Evolutionary conservation across 2,797 vertebrate species (phyloP), one percentile per base, ranked within the genome.

Genomic region (Centropyge bicolor): DNA sequence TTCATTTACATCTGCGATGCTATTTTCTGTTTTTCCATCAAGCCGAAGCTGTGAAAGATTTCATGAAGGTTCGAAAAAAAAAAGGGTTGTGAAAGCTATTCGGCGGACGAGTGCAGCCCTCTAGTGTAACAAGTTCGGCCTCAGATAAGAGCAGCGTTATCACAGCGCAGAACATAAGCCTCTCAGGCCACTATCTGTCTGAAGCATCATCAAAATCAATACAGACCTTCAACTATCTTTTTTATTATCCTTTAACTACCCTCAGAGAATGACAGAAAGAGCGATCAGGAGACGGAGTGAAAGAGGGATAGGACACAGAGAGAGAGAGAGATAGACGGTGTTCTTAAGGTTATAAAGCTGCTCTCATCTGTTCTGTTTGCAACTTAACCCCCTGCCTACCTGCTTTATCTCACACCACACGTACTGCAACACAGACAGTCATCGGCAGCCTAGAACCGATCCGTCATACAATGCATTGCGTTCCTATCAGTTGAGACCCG

Each of bases 231-330:
- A 78, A 76, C 76, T 61, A 80, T 82, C 82, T 68, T 68, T 3
- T 84, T 85, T 87, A 82, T 90, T 87, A 87, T 89, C 75, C 75
- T 83, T 85, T 88, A 82, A 89, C 82, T 56, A 85, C 16, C 82
- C 72, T 80, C 61, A 14, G 76, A 86, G 78, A 83, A 74, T 67
- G 82, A 85, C 70, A 69, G 80, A 55, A 27, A 70, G 74, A 79
- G 7, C 52, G 69, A 79, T 9, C 4, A 10, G 22, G 49, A 17
- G 62, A 68, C 19, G 51, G 57, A 51, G 52, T 64, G 63, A 68
- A 70, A 64, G 69, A 35, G 8, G 62, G 74, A 76, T 57, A 61
- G 59, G 41, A 82, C 66, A 61, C 35, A 62, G 24, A 60, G 24
- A 27, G 68, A 56, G 76, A 91, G 60, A 56, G 38, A 7, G 49